Base-by-base conservation (phyloP, 2,888 invertebrate species). In the Syrista parreyssii region DNA sequence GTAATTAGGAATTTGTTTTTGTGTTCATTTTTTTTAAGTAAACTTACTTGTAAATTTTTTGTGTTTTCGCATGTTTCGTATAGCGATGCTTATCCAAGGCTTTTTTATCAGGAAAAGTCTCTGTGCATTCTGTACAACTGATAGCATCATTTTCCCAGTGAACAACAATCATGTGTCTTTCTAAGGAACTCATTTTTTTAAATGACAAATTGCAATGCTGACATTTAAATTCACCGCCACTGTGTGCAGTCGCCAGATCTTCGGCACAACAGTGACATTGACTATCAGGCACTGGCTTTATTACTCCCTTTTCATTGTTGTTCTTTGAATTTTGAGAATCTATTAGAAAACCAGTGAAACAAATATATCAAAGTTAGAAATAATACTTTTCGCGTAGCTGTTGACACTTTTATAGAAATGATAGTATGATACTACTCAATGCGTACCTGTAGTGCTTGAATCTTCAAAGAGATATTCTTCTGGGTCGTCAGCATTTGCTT, bases 201-300 rank as follows among this genome's bases (percentile, higher is more conserved):
- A 97, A 97, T 4, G 95, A 94, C 88, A 96, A 96, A 15, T 94
- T 93, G 86, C 97, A 97, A 82, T 94, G 89, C 0, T 89, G 86
- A 86, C 94, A 94, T 81, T 93, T 92, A 84, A 92, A 92, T 75
- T 93, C 92, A 11, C 94, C 94, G n/a, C 93, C 93, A 74, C 90
- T 92, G 84, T 94, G 94, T 71, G 94, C 94, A 11, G 90, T 92
- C 83, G 93, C 93, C 12, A 92, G 86, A 79, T 94, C 93, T 89
- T 94, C 94, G 0, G 93, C 93, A 84, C 94, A 94, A 82, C 94
- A 94, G 77, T 92, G 92, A 84, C 94, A 94, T 79, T 93, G 91
- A 86, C 84, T 86, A 73, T 89, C 89, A 3, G 83, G 79, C 36
- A 91, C 91, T 9, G 91, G 91, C 72, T 86, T 87, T 69, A 91